These are phyloP conservation scores for Otocyon megalotis DNA, from an alignment of 2,113 vertebrate species.

Conservation along the genomic window DNA sequence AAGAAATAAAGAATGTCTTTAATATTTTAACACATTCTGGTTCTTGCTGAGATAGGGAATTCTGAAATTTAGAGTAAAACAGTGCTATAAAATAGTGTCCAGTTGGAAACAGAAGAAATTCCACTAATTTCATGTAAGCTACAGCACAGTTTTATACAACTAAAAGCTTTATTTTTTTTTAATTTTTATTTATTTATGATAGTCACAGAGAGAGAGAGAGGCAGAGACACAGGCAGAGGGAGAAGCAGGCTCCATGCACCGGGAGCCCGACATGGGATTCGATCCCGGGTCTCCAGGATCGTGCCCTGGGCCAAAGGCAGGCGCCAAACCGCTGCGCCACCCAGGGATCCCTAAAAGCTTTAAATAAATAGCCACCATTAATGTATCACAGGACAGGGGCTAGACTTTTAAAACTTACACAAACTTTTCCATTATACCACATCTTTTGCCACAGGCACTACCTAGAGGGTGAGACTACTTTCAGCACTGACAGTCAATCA, in stretches of 20 bases:
- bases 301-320: no score
- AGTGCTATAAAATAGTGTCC: not conserved
- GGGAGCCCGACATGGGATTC: no score
- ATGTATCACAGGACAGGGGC: not conserved
- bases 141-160: not conserved
- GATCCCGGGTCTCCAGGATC: no score
- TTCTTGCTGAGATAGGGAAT: not conserved
- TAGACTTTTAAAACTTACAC: not conserved
- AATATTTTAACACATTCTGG: constrained; percentile 1
- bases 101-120: not conserved
- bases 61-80: not conserved
- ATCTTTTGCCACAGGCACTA: not conserved
- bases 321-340: no score
- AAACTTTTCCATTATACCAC: not conserved
- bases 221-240: no score
- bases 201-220: no score
- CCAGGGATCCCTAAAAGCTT: not conserved
- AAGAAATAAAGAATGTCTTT: not conserved
- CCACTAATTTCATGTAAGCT: not conserved
- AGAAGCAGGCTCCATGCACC: no score
- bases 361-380: not conserved
- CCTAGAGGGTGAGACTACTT: not conserved
- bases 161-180: constrained; percentile 7
- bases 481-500: not conserved
- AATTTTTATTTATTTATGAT: no score